Evolutionary conservation across 2,888 invertebrate genomes (phyloP).

Genomic region (Opisthograptis luteolata): DNA sequence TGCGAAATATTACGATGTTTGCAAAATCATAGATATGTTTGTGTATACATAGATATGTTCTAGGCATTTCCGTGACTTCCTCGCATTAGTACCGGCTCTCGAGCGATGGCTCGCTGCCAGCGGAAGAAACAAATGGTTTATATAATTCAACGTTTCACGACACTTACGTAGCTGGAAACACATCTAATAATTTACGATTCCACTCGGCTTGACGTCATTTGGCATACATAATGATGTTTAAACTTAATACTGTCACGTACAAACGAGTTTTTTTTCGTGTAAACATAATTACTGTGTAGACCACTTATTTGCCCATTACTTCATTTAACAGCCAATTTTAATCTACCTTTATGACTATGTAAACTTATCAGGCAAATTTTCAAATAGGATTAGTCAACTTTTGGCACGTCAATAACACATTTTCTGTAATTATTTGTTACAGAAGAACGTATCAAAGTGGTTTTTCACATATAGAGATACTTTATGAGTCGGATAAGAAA

Average conservation of each 20-base stretch:
- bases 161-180: slow-evolving; percentile 15
- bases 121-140: slow-evolving; percentile 21
- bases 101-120: slow-evolving; percentile 19
- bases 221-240: slow-evolving; percentile 19
- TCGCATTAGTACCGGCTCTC: neutral
- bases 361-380: no score
- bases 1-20: neutral
- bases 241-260: slow-evolving; percentile 16
- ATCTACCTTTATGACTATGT: no score
- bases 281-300: slow-evolving; percentile 10
- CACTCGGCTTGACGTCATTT: slow-evolving; percentile 24
- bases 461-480: no score
- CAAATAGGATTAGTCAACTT: no score
- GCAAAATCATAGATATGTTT: neutral
- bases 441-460: no score
- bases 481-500: no score
- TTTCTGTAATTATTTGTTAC: no score
- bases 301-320: slow-evolving; percentile 16
- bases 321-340: slow-evolving; percentile 4
- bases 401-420: no score
- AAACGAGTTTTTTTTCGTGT: slow-evolving; percentile 16
- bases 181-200: slow-evolving; percentile 15
- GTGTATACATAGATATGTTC: no score
- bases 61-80: slow-evolving; percentile 11
- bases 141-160: slow-evolving; percentile 19